phyloP scores from a whole-genome alignment of 2,113 vertebrate species.

The Marmota flaviventris region DNA sequence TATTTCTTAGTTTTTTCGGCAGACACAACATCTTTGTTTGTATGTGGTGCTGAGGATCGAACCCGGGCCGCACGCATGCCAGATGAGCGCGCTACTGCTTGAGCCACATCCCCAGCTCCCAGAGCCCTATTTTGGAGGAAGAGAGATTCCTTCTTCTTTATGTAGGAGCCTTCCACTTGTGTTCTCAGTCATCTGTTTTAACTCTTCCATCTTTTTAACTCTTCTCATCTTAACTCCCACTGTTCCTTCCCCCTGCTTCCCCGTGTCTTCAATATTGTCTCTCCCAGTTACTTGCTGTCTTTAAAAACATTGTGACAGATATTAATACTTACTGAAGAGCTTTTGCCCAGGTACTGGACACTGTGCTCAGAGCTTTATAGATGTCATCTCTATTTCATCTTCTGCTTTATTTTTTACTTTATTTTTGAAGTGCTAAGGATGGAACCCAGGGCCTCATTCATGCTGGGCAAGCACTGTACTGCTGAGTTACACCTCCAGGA shows the following conservation, averaged over 20 bases:
- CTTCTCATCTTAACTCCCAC: background rate
- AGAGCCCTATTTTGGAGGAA: background rate
- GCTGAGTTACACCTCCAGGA: background rate
- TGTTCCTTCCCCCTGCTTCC: background rate
- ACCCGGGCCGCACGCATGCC: too few relatives aligned
- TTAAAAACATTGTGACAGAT: conserved; percentile 32
- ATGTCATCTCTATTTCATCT: background rate
- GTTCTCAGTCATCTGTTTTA: background rate
- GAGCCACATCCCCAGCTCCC: too few relatives aligned
- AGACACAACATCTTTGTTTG: too few relatives aligned
- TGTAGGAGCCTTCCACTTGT: background rate
- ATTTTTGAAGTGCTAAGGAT: background rate
- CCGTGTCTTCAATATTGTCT: background rate
- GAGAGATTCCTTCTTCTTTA: background rate
- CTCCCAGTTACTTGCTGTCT: background rate
- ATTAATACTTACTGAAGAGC: background rate
- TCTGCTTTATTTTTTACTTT: background rate
- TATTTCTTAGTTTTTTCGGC: too few relatives aligned
- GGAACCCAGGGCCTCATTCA: background rate
- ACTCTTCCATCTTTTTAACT: background rate
- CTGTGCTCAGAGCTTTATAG: conserved; percentile 28
- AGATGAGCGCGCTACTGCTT: accelerated
- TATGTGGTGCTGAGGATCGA: too few relatives aligned
- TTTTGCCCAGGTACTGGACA: background rate
- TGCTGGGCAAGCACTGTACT: background rate